Evolutionary conservation across 2,113 vertebrate species (phyloP).

Genomic region (Arizona elegans): DNA sequence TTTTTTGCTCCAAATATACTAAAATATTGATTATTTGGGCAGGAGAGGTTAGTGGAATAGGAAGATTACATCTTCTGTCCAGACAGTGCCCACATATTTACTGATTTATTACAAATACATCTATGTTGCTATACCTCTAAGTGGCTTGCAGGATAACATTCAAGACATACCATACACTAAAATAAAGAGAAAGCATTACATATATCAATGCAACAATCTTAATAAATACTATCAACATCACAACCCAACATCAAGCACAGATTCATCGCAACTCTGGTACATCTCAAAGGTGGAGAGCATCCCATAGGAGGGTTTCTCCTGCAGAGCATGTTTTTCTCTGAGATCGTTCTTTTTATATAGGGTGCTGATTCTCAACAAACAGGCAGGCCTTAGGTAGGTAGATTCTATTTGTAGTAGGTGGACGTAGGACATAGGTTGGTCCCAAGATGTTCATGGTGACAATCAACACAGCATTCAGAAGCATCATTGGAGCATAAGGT

Average conservation of each 20-base stretch:
- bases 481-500: neutral
- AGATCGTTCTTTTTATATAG: neutral
- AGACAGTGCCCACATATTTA: neutral
- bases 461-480: neutral
- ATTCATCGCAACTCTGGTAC: neutral
- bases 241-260: neutral
- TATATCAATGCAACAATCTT: neutral
- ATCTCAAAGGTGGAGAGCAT: neutral
- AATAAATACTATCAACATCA: neutral
- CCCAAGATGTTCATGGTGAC: neutral
- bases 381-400: neutral
- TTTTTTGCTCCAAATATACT: neutral
- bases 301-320: neutral
- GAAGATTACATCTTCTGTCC: neutral
- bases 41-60: neutral
- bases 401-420: neutral
- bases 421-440: neutral
- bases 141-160: neutral
- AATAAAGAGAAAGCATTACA: neutral
- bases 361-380: neutral
- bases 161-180: neutral
- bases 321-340: neutral
- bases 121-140: neutral
- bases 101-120: neutral
- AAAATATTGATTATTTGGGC: neutral